Evolutionary conservation across 2,888 invertebrate genomes (phyloP).

Genomic region (Cylloceria caligata): DNA sequence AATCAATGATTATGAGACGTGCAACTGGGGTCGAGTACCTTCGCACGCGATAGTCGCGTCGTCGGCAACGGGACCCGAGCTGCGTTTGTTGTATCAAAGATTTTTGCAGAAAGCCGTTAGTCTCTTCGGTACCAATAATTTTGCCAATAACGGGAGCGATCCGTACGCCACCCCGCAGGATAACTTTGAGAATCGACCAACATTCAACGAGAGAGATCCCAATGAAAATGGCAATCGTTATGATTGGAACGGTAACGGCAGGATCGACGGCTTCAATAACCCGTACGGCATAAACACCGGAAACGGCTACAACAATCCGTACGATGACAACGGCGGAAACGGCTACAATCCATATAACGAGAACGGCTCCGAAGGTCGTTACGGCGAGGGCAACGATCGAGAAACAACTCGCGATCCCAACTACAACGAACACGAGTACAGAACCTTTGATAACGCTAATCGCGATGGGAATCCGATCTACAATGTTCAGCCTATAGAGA

Average conservation of each 20-base stretch:
- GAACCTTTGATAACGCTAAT: conserved; percentile 46
- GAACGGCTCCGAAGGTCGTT: background rate
- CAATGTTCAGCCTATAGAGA: conserved; percentile 86
- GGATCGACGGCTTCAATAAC: background rate
- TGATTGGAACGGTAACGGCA: conserved; percentile 3
- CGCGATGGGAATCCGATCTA: conserved; percentile 72
- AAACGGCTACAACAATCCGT: background rate
- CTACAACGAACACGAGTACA: conserved; percentile 60
- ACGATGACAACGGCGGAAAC: background rate
- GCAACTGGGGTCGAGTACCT: conserved; percentile 95
- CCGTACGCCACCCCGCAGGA: conserved; percentile 68
- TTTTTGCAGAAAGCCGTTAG: conserved; percentile 87
- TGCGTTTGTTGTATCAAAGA: conserved; percentile 88
- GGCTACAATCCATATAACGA: background rate
- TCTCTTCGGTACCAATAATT: conserved; percentile 73
- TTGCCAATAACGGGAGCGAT: conserved; percentile 70
- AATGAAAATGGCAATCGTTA: conserved; percentile 61
- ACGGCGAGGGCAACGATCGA: conserved; percentile 12
- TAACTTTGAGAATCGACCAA: conserved; percentile 69
- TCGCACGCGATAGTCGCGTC: conserved; percentile 94
- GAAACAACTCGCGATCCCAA: conserved; percentile 58
- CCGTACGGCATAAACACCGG: conserved; percentile 35
- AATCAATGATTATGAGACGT: conserved; percentile 89
- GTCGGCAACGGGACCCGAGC: conserved; percentile 89
- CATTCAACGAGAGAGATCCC: conserved; percentile 63